Base-by-base conservation (phyloP, 2,888 invertebrate genomes). In the Elysia crispata region DNA sequence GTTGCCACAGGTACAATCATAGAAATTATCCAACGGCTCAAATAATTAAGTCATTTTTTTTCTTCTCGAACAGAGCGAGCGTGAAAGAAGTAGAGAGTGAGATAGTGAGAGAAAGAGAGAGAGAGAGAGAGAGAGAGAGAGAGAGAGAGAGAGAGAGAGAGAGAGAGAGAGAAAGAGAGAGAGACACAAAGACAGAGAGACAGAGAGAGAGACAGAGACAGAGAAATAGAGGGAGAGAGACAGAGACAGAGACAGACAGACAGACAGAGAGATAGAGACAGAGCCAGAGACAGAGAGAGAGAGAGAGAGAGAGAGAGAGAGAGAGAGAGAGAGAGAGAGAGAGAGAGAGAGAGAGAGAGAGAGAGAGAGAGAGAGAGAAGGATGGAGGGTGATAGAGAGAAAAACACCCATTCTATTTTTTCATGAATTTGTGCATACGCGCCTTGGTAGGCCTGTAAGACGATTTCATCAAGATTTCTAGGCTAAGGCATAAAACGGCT, bases 231-330 rank as follows among this genome's bases (percentile, higher is more conserved):
- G 70, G n/a, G 15, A 6, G 57, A 31, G 3, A 69, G 57, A 33
- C 1, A 57, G 70, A 57, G 5, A 30, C 20, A 30, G 3, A 69
- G 31, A 49, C 11, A 70, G 57, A 49, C 31, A 69, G 57, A 30
- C 13, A 69, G 77, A 30, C 1, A 57, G 23, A 50, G 20, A 69
- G 57, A 1, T 1, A 50, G 28, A 20, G 67, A 41, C 5, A 6
- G 30, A 73, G 25, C 18, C 20, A 3, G 18, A 50, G 50, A 18
- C 33, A 70, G 41, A 62, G 25, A 64, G n/a, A 62, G 23, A 20
- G 13, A 60, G 64, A 62, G n/a, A 70, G 64, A 50, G 49, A 62
- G 76, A 76, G 13, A 80, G 62, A 76, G 33, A 80, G n/a, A 70
- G 49, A 80, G 30, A 62, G 15, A 76, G 50, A 76, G n/a, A 76